Evolutionary conservation across 1,140 invertebrate genomes (phyloP).

Genomic region (Zaprionus davidi): DNA sequence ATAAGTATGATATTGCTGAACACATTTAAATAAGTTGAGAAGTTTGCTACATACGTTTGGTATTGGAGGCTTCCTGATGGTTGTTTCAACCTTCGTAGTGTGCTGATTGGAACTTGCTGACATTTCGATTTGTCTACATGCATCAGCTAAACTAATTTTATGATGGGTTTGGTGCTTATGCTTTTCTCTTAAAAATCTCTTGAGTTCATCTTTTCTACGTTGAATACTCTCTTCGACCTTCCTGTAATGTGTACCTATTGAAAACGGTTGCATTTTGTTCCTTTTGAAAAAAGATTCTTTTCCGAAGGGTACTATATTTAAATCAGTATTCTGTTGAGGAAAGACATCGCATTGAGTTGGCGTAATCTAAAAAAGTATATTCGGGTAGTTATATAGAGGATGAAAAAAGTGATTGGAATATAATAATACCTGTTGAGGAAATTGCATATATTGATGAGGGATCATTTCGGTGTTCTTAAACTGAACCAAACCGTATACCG

Average conservation of each 20-base stretch:
- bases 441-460: not conserved
- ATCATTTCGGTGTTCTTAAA: not conserved
- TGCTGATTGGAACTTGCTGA: not conserved
- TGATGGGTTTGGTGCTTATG: not conserved
- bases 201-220: not conserved
- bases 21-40: not conserved
- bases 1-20: too few species aligned
- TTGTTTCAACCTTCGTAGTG: not conserved
- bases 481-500: not conserved
- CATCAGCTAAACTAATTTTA: not conserved
- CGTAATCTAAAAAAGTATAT: not conserved
- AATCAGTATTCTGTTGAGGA: not conserved
- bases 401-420: not conserved
- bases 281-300: not conserved
- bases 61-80: not conserved
- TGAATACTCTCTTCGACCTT: not conserved
- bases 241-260: not conserved
- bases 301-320: not conserved
- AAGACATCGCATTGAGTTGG: not conserved
- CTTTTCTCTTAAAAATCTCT: not conserved
- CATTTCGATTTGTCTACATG: not conserved
- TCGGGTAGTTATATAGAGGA: not conserved
- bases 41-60: not conserved
- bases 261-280: not conserved
- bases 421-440: not conserved